Evolutionary conservation across 2,113 vertebrate species (phyloP), one percentile per base, ranked within the genome.

Genomic region (Crotalus tigris): DNA sequence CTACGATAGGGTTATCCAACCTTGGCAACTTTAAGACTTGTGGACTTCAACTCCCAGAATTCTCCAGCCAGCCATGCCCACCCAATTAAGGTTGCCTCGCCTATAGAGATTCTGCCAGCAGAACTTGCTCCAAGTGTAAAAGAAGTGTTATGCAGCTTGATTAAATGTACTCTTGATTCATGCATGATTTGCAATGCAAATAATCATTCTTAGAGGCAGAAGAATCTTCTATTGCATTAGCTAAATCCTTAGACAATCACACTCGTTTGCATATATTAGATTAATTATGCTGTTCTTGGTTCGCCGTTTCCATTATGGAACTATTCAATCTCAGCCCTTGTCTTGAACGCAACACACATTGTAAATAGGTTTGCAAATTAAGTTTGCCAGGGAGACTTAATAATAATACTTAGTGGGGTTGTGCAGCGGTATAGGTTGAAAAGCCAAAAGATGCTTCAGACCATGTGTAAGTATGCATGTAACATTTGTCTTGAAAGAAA

Each of bases 321-420:
- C 89, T 90, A 46, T 46, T 51, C 39, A 0, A 3, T 46, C 4
- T 90, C 29, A n/a, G 81, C 17, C 3, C 54, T 57, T 51, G 85
- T 29, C 0, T 29, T 26, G 64, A 86, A 9, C 0, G 4, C 12
- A 85, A 93, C 15, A n/a, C 64, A n/a, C 5, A 2, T 1, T 0
- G 54, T 26, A 5, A 57, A 44, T 39, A 0, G 11, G 29, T 3
- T 2, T 5, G 17, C 26, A 61, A 5, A 49, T 87, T n/a, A 61
- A 8, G 17, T 29, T 12, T 4, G 3, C 0, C 0, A 3, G 5
- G 29, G 55, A 1, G 1, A 4, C 3, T 46, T 29, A 54, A 17
- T 88, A 61, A 59, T 87, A 55, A 51, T 88, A 33, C 4, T 33
- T 69, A 33, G 29, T 69, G 64, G 64, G 12, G 13, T 75, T 33